A percentile compares a stretch with the other conserved stretches of the same genome.
Evolutionary conservation across 2,888 invertebrate genomes (phyloP).

Genomic region (Seira musarum): DNA sequence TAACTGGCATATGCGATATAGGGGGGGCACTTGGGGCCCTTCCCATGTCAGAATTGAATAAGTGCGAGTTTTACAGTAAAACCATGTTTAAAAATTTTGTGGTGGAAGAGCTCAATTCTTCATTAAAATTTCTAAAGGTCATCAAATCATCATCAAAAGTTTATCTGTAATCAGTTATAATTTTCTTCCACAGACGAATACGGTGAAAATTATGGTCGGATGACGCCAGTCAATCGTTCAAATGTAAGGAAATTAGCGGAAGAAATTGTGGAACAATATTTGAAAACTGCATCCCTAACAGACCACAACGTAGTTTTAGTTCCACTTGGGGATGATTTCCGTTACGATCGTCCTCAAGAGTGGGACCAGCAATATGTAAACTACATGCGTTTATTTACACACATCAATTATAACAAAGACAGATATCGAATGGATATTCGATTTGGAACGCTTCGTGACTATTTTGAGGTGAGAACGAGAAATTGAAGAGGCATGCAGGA

Average conservation of each 20-base stretch:
- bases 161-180: too few species aligned
- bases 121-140: too few species aligned
- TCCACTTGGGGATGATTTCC: constrained; percentile 86
- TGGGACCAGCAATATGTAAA: constrained; percentile 96
- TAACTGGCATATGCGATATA: too few species aligned
- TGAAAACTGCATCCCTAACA: constrained; percentile 89
- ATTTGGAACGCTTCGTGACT: constrained; percentile 94
- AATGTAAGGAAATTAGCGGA: constrained; percentile 90
- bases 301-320: constrained; percentile 94
- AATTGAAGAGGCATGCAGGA: not conserved
- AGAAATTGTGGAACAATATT: constrained; percentile 89
- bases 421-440: constrained; percentile 81
- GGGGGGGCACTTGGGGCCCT: too few species aligned
- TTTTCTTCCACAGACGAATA: constrained; percentile 81
- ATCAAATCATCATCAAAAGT: too few species aligned
- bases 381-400: constrained; percentile 89
- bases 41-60: too few species aligned
- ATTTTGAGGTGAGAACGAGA: constrained; percentile 78
- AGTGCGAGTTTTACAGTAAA: too few species aligned
- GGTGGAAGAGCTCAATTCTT: too few species aligned
- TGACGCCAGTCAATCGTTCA: constrained; percentile 86
- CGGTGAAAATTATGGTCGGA: constrained; percentile 86
- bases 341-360: constrained; percentile 88
- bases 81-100: too few species aligned
- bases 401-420: constrained; percentile 86